phyloP scores from a whole-genome alignment of 2,797 vertebrate species.

The Petrocephalus schoutedeni region DNA sequence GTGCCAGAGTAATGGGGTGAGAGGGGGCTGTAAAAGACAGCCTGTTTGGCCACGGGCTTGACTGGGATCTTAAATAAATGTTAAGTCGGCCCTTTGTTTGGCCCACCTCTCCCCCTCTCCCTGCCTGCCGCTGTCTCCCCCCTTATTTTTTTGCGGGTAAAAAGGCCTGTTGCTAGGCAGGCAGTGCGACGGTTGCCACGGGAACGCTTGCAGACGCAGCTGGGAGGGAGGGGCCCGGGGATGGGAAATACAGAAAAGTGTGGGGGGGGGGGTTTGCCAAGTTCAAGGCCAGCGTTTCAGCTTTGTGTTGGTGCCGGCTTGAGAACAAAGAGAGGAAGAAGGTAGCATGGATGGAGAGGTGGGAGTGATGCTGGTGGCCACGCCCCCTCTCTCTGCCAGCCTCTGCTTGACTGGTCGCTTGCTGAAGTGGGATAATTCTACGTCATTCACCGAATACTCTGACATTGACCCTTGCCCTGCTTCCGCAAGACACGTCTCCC shows the following conservation, averaged over 20 bases:
- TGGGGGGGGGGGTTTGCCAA: conserved; percentile 44
- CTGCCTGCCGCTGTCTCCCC: conserved; percentile 27
- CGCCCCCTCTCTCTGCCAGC: background rate
- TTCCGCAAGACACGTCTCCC: background rate
- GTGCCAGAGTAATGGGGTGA: background rate
- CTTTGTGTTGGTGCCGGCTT: conserved; percentile 37
- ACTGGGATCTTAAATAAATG: conserved; percentile 21
- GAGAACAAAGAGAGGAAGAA: conserved; percentile 46
- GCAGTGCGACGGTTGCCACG: conserved; percentile 69
- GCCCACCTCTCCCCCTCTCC: conserved; percentile 24
- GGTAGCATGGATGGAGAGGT: background rate
- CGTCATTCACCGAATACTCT: background rate
- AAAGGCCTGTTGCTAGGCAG: conserved; percentile 71
- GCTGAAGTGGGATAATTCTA: background rate
- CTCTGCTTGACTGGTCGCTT: background rate
- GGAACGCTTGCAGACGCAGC: conserved; percentile 65
- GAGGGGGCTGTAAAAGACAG: background rate
- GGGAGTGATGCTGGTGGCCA: background rate
- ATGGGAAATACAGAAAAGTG: conserved; percentile 34
- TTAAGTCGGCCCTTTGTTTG: conserved; percentile 16
- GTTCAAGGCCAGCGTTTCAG: conserved; percentile 53
- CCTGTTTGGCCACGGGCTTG: background rate
- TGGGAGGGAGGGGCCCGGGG: conserved; percentile 47
- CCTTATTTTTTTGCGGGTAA: conserved; percentile 48
- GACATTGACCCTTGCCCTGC: background rate